phyloP scores from a whole-genome alignment of 2,113 vertebrate genomes.

The Stomatorhinus ivindoensis region DNA sequence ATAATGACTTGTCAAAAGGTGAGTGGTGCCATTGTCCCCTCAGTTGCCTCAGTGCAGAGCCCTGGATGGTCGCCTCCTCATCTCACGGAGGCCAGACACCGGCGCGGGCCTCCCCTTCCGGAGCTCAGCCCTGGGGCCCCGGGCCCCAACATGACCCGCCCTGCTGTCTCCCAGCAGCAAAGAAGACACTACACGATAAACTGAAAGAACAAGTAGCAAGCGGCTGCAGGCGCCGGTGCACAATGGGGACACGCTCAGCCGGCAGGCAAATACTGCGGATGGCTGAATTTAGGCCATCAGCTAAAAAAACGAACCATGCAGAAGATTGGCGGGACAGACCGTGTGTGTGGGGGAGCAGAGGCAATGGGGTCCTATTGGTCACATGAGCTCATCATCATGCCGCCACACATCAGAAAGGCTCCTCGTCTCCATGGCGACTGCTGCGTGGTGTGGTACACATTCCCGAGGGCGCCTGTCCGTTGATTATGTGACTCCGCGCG shows the following conservation, averaged over 20 bases:
- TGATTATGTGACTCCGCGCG: neutral
- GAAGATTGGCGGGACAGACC: neutral
- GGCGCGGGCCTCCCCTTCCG: neutral
- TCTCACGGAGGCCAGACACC: neutral
- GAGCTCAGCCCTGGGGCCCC: neutral
- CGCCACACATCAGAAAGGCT: neutral
- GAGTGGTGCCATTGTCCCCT: neutral
- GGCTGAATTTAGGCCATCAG: neutral
- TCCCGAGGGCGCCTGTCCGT: neutral
- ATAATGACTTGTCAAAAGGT: neutral
- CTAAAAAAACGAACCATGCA: neutral
- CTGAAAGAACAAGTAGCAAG: neutral
- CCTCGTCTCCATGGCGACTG: neutral
- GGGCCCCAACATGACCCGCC: neutral
- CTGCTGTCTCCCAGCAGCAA: neutral
- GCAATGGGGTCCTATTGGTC: neutral
- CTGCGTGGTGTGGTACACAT: neutral
- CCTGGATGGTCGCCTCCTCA: neutral
- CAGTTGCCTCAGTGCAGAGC: neutral
- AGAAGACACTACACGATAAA: neutral
- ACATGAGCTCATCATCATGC: neutral
- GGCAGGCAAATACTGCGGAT: neutral
- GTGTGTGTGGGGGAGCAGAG: neutral
- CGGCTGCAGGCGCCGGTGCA: neutral
- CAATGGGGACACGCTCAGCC: neutral